These are phyloP conservation scores for Mallotus villosus DNA, from an alignment of 2,797 vertebrate genomes.

Conservation along the genomic window DNA sequence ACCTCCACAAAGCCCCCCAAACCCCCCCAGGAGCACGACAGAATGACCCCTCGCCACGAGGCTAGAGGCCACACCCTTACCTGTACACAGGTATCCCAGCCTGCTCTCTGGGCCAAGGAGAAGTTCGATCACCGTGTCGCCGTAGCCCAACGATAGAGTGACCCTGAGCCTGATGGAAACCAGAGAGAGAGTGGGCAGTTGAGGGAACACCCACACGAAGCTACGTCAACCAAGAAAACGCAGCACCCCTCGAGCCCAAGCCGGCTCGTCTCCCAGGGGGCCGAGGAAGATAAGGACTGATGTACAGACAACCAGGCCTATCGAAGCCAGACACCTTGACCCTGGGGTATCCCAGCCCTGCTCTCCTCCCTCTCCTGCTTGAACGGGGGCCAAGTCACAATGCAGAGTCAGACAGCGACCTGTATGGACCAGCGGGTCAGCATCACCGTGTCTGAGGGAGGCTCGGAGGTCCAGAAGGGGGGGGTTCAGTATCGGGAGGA, in stretches of 20 bases:
- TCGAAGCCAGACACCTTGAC: constrained; percentile 71
- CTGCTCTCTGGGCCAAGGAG: constrained; percentile 54
- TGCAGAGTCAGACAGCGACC: not conserved
- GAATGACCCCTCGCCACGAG: constrained; percentile 12
- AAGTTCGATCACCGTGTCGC: constrained; percentile 45
- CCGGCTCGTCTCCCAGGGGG: constrained; percentile 38
- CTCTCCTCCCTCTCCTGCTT: constrained; percentile 45
- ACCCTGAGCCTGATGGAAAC: constrained; percentile 38
- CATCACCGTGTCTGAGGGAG: constrained; percentile 26
- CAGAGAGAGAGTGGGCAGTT: constrained; percentile 7
- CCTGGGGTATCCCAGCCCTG: constrained; percentile 75
- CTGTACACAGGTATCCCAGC: constrained; percentile 73
- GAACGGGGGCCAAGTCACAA: constrained; percentile 13
- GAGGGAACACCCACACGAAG: constrained; percentile 73
- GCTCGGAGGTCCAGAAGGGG: constrained; percentile 26
- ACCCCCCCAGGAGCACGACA: not conserved
- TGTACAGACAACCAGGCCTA: constrained; percentile 61
- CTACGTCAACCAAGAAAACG: constrained; percentile 48
- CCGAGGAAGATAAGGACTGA: constrained; percentile 63
- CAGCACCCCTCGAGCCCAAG: constrained; percentile 38
- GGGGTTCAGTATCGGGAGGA: constrained; percentile 49
- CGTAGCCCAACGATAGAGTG: constrained; percentile 50
- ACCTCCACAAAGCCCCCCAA: not conserved
- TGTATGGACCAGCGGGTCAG: constrained; percentile 12
- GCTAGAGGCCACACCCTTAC: constrained; percentile 64